Percentiles rank a stretch among this genome's conserved stretches.
These are phyloP conservation scores for Stegophylla sp. DNA, from an alignment of 2,888 invertebrate species.

Conservation along the genomic window DNA sequence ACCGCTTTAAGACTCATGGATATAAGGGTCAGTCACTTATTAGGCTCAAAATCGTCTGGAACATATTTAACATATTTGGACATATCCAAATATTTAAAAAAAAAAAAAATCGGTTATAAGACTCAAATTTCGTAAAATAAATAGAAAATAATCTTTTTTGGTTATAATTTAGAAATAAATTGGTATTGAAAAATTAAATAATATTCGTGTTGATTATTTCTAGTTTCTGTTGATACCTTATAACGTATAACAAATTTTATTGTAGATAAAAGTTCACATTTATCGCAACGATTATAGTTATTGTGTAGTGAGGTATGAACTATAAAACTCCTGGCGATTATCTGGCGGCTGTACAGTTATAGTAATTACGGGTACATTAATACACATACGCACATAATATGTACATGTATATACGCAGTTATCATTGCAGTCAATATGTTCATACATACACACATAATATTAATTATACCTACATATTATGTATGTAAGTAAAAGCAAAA, in stretches of 20 bases:
- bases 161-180: conserved; percentile 25
- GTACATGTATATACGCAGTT: not conserved
- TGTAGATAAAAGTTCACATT: conserved; percentile 6
- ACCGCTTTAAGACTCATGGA: too few species aligned
- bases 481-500: not conserved
- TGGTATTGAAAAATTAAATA: conserved; percentile 18
- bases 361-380: not conserved
- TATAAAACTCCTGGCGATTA: too few species aligned
- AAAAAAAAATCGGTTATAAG: not conserved
- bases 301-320: too few species aligned
- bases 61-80: too few species aligned
- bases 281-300: conserved; percentile 8
- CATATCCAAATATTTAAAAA: not conserved
- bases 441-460: not conserved
- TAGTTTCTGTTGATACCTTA: conserved; percentile 13
- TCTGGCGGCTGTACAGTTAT: conserved; percentile 9
- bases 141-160: conserved; percentile 18
- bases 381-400: conserved; percentile 7
- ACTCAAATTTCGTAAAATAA: conserved; percentile 12
- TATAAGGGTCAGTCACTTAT: not conserved
- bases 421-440: conserved; percentile 4
- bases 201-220: conserved; percentile 18
- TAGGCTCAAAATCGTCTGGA: not conserved
- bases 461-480: not conserved
- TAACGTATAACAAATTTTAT: conserved; percentile 1